Evolutionary conservation across 2,888 invertebrate genomes (phyloP), one percentile per base, ranked within the genome.

Genomic region (Ormyrus pomaceus): DNA sequence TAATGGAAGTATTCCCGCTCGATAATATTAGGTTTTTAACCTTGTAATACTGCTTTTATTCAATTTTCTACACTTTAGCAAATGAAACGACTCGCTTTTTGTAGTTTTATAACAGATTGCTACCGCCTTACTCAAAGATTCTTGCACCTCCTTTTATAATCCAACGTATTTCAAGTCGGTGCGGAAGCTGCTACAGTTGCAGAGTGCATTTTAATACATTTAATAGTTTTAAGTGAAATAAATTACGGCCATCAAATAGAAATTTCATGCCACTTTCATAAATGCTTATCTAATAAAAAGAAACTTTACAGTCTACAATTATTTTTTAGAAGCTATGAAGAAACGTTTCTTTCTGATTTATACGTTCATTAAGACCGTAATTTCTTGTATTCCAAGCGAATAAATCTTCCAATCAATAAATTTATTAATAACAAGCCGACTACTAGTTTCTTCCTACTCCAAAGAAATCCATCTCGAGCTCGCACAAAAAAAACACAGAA

Each of bases 261-360:
- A 65, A 45, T 71, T 58, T 71, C 45, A 45, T 11, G 13, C 19
- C 51, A 45, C 68, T 59, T 69, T 69, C 53, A 69, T 71, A 71
- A 59, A 48, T 7, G 59, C 64, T 77, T 72, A 71, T 77, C 59
- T 34, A 53, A 59, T 72, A 72, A 70, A 69, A 72, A 66, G 46
- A n/a, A 65, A 65, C 45, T 61, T 77, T 66, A 71, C 59, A 46
- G 19, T n/a, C 53, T 34, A 48, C 34, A 66, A 71, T 66, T 72
- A 66, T 71, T 78, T 78, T 78, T 55, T 46, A 53, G 56, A 65
- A 46, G 5, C 55, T 34, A 61, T 66, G 74, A 74, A 74, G 56
- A 66, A 74, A 58, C 50, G 58, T 74, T 66, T 74, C 56, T 74
- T 56, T 59, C 51, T 66, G 65, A 74, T 74, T 74, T 78, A 78